phyloP scores from a whole-genome alignment of 2,888 invertebrate genomes.

The Synergus laeviventris region DNA sequence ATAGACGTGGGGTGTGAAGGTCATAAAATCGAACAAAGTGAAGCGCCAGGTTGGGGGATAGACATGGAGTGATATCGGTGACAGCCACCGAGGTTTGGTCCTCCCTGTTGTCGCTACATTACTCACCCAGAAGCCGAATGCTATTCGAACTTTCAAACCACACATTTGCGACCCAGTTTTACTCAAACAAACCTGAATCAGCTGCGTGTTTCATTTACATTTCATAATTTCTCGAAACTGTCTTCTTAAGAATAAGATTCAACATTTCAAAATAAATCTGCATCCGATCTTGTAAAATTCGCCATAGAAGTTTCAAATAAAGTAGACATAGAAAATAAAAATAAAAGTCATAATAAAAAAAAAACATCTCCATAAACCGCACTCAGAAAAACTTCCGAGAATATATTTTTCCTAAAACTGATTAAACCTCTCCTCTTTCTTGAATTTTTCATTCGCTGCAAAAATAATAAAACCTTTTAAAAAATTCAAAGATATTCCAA shows the following conservation, averaged over 20 bases:
- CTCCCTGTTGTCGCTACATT: constrained; percentile 66
- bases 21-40: constrained; percentile 36
- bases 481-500: constrained; percentile 29
- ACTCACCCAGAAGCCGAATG: constrained; percentile 70
- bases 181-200: constrained; percentile 59
- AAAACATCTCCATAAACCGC: too few species aligned
- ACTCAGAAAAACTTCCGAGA: background rate
- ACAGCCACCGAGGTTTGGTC: constrained; percentile 61
- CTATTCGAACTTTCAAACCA: constrained; percentile 72
- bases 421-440: background rate
- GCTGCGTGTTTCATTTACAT: constrained; percentile 58
- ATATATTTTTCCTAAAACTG: background rate
- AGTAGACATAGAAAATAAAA: too few species aligned
- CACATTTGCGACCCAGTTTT: constrained; percentile 72
- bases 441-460: constrained; percentile 1
- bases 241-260: background rate
- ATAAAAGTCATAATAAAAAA: too few species aligned
- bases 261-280: background rate
- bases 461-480: background rate
- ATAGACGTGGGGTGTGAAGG: constrained; percentile 1
- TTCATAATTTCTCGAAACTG: constrained; percentile 25
- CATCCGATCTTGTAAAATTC: too few species aligned
- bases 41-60: constrained; percentile 32
- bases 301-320: too few species aligned
- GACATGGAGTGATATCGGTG: constrained; percentile 70